Evolutionary conservation across 2,113 vertebrate species (phyloP).

Genomic region (Sus scrofa): DNA sequence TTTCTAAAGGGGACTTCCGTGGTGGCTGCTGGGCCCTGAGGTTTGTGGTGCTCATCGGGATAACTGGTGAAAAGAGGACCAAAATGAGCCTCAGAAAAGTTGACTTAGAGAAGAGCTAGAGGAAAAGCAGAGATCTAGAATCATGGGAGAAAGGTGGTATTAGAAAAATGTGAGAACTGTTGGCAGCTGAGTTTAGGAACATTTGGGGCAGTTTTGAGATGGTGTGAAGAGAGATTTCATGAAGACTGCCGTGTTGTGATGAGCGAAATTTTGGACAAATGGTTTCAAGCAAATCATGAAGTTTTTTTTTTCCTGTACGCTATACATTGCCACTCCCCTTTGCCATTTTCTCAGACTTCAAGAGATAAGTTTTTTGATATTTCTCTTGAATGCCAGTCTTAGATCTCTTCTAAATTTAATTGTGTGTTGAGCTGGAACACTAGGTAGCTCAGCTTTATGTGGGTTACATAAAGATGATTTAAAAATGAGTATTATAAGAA

Average conservation of each 20-base stretch:
- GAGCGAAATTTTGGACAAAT: conserved; percentile 6
- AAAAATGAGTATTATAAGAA: conserved; percentile 64
- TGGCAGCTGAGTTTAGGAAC: background rate
- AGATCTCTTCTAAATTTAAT: background rate
- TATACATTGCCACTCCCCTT: background rate
- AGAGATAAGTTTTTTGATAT: background rate
- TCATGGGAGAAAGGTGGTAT: background rate
- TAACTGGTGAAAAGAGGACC: background rate
- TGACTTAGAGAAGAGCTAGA: background rate
- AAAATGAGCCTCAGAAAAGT: background rate
- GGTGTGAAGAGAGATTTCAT: background rate
- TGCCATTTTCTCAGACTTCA: background rate
- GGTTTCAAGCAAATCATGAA: background rate
- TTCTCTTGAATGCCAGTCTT: conserved; percentile 19
- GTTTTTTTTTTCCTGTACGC: background rate
- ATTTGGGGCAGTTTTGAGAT: background rate
- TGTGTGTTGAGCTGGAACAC: background rate
- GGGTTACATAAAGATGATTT: conserved; percentile 76
- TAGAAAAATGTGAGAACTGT: background rate
- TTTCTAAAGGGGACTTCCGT: background rate
- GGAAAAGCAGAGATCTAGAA: background rate
- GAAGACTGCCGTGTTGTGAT: background rate
- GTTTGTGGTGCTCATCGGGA: background rate
- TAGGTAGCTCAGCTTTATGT: conserved; percentile 50
- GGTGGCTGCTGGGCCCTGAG: background rate